Conservation (phyloP, 2,797 vertebrate species). For the Phrynocephalus forsythii region DNA sequence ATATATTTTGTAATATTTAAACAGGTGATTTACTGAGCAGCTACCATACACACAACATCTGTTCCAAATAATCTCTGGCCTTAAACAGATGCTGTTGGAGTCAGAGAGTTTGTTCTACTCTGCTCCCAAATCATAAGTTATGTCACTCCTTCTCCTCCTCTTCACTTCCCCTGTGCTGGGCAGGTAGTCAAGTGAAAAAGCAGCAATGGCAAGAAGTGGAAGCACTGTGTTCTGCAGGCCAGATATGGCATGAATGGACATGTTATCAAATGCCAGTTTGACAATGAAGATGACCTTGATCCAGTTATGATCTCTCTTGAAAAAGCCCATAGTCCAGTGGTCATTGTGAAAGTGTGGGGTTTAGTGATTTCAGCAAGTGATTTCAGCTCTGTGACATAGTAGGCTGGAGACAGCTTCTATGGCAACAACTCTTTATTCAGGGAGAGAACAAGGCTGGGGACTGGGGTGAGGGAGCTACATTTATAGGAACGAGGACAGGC, state of each 20-base stretch:
- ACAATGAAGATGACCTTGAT: background rate
- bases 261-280: background rate
- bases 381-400: no score
- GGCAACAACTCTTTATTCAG: no score
- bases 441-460: no score
- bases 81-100: background rate
- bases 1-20: background rate
- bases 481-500: no score
- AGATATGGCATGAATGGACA: background rate
- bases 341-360: no score
- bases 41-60: background rate
- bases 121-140: background rate
- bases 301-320: background rate
- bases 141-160: background rate
- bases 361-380: no score
- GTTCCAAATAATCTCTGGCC: background rate
- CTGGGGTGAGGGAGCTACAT: no score
- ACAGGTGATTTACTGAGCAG: background rate
- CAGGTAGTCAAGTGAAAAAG: background rate
- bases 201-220: background rate
- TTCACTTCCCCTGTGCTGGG: background rate
- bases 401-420: no score
- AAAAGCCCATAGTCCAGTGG: background rate
- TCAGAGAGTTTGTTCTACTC: background rate
- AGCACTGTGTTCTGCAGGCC: background rate